Percentiles rank a stretch among this genome's conserved stretches.
Evolutionary conservation across 1,140 invertebrate genomes (phyloP).

Genomic region (Eufriesea mexicana): DNA sequence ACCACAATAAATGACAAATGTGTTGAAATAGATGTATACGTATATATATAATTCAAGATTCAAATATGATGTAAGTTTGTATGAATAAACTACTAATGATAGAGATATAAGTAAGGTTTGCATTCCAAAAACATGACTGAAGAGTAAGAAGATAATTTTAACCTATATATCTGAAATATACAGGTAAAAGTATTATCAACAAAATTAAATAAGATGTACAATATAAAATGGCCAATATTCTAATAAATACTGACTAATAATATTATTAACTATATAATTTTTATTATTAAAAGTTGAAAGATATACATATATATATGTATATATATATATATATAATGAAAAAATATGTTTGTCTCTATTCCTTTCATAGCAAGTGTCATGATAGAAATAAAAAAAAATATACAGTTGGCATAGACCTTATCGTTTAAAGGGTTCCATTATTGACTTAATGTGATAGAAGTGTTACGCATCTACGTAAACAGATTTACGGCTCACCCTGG

Average conservation of each 20-base stretch:
- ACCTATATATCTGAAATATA: slow-evolving; percentile 43
- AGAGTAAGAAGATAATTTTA: slow-evolving; percentile 14
- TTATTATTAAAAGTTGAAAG: not conserved
- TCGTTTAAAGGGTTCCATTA: slow-evolving; percentile 35
- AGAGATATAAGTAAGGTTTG: not conserved
- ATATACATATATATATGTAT: no score
- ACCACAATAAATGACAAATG: not conserved
- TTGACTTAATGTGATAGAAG: slow-evolving; percentile 23
- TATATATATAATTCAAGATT: not conserved
- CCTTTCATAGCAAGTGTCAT: not conserved
- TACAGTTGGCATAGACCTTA: not conserved
- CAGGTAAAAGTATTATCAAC: no score
- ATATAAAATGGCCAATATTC: not conserved
- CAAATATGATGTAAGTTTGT: not conserved
- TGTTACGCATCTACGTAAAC: slow-evolving; percentile 22
- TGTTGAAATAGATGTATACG: not conserved
- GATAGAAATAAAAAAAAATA: not conserved
- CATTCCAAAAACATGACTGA: not conserved
- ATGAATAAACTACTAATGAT: not conserved
- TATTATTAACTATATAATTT: not conserved
- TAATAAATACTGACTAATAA: not conserved
- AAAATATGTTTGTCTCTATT: not conserved
- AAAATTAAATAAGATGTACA: not conserved
- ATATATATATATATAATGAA: no score
- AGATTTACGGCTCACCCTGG: slow-evolving; percentile 52